Conservation (phyloP, 2,797 vertebrate genomes). For the Leptoclinus maculatus region DNA sequence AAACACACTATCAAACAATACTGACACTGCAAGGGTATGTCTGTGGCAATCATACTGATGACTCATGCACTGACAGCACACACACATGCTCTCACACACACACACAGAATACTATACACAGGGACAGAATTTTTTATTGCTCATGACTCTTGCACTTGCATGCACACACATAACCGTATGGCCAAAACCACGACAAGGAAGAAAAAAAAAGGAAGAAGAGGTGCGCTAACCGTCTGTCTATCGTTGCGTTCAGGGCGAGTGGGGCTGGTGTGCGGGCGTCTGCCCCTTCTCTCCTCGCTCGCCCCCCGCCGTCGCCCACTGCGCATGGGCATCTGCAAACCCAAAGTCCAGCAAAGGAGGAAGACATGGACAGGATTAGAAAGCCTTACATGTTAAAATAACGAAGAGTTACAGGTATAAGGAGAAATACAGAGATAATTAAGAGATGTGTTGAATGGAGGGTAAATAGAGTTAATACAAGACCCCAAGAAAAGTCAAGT, state of each 20-base stretch:
- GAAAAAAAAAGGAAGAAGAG: constrained; percentile 14
- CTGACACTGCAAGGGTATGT: constrained; percentile 62
- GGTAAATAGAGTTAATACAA: constrained; percentile 23
- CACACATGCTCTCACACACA: constrained; percentile 27
- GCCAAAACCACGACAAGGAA: constrained; percentile 17
- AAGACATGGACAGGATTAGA: constrained; percentile 12
- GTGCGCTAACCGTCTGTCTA: constrained; percentile 82
- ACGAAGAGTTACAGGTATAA: neutral
- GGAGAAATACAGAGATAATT: neutral
- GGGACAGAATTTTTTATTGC: constrained; percentile 44
- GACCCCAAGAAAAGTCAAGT: constrained; percentile 22
- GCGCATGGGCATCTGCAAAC: constrained; percentile 86
- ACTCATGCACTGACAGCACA: constrained; percentile 62
- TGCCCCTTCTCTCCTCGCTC: constrained; percentile 86
- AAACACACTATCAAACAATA: constrained; percentile 57
- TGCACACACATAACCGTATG: constrained; percentile 27
- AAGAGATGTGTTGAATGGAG: neutral
- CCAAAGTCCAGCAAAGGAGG: constrained; percentile 44
- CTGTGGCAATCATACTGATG: constrained; percentile 64
- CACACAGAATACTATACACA: constrained; percentile 32
- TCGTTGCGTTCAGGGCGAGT: constrained; percentile 84
- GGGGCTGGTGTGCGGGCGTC: constrained; percentile 85
- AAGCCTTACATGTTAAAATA: constrained; percentile 29
- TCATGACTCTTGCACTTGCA: constrained; percentile 31
- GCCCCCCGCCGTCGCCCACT: constrained; percentile 87